These are phyloP conservation scores for Macquaria australasica DNA, from an alignment of 2,113 vertebrate species.

Conservation along the genomic window DNA sequence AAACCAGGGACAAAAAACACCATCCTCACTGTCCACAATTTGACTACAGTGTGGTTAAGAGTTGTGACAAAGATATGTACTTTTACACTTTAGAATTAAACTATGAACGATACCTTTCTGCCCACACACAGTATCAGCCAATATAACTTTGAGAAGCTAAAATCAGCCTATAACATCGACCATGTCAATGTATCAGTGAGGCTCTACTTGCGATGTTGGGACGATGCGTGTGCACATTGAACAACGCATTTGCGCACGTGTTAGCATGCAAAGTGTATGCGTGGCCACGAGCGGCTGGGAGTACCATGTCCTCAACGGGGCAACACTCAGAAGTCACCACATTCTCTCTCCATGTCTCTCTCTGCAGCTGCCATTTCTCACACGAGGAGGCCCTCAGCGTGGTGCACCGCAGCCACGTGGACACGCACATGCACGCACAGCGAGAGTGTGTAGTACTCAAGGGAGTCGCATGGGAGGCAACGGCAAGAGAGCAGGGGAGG, in stretches of 20 bases:
- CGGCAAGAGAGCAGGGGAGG: neutral
- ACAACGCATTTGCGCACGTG: neutral
- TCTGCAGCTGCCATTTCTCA: constrained; percentile 29
- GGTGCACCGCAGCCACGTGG: constrained; percentile 14
- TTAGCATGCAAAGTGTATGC: neutral
- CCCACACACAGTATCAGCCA: too few species aligned
- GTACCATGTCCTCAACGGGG: neutral
- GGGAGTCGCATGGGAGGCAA: constrained; percentile 37
- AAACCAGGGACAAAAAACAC: too few species aligned
- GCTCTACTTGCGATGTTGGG: neutral
- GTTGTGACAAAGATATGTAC: neutral
- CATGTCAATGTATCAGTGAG: neutral
- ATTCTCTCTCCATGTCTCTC: constrained; percentile 12
- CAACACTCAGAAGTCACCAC: constrained; percentile 13
- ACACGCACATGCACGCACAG: constrained; percentile 7
- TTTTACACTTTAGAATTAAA: too few species aligned
- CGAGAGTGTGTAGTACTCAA: constrained; percentile 1
- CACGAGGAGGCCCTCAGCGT: constrained; percentile 26
- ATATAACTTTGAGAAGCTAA: neutral
- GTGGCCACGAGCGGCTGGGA: neutral
- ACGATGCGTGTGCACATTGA: neutral
- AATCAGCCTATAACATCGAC: neutral
- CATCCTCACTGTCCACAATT: too few species aligned
- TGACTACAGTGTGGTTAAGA: neutral
- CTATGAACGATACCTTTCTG: too few species aligned